A percentile compares a stretch with the other conserved stretches of the same genome.
Conservation (phyloP, 2,797 vertebrate genomes). For the Euthynnus affinis region DNA sequence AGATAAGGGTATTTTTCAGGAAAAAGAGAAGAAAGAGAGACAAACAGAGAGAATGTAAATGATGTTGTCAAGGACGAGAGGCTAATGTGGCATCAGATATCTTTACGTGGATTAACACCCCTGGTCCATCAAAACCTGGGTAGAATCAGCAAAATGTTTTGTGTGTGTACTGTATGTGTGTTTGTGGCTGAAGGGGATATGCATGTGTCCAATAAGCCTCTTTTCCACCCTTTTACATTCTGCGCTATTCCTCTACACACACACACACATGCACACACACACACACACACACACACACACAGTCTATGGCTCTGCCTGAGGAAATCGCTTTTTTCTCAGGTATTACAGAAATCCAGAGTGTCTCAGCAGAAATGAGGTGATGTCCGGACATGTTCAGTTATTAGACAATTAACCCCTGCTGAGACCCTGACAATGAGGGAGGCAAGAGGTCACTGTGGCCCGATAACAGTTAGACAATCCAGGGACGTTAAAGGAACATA, state of each 20-base stretch:
- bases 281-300: background rate
- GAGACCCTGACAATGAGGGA: conserved; percentile 19
- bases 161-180: background rate
- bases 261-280: background rate
- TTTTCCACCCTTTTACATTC: conserved; percentile 18
- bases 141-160: conserved; percentile 1
- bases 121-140: background rate
- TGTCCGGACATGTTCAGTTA: conserved; percentile 38
- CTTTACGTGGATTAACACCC: conserved; percentile 13
- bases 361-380: conserved; percentile 59
- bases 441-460: conserved; percentile 16
- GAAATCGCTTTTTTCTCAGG: conserved; percentile 17
- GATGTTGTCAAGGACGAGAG: background rate
- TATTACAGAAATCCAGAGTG: conserved; percentile 38
- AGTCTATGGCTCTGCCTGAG: background rate
- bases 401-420: conserved; percentile 58
- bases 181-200: background rate
- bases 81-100: background rate
- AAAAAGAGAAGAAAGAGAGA: conserved; percentile 3
- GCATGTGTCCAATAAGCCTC: conserved; percentile 8
- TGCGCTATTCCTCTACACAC: background rate
- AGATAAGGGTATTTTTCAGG: background rate
- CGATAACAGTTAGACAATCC: conserved; percentile 30
- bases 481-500: background rate
- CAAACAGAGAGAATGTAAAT: background rate